These are phyloP conservation scores for Bombus pyrosoma DNA, from an alignment of 1,140 invertebrate species.

Conservation along the genomic window DNA sequence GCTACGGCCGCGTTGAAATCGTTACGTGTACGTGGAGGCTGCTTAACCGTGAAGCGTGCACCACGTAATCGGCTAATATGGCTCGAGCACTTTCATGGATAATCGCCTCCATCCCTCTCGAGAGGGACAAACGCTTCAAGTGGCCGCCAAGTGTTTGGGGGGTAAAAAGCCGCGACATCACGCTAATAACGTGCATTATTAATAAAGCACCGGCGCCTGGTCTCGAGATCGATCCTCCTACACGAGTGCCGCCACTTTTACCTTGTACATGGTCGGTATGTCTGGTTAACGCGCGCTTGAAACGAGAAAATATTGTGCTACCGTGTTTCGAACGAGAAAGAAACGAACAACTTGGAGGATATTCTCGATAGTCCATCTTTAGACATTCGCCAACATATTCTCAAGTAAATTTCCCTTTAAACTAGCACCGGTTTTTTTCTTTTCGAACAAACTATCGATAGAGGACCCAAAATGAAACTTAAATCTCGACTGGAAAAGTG, in stretches of 20 bases:
- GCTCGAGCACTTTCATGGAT: slow-evolving; percentile 44
- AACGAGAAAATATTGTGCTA: slow-evolving; percentile 5
- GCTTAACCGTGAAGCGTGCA: slow-evolving; percentile 31
- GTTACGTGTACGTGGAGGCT: slow-evolving; percentile 12
- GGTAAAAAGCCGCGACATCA: slow-evolving; percentile 24
- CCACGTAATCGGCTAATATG: slow-evolving; percentile 30
- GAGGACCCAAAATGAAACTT: neutral
- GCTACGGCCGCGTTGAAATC: slow-evolving; percentile 7
- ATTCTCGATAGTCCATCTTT: neutral
- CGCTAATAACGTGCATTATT: slow-evolving; percentile 29
- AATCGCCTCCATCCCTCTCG: slow-evolving; percentile 17
- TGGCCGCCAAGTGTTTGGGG: slow-evolving; percentile 33
- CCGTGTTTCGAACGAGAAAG: neutral
- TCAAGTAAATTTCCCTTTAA: neutral
- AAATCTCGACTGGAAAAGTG: too few species aligned
- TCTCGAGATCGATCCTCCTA: slow-evolving; percentile 6
- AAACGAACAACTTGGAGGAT: neutral
- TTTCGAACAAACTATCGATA: neutral
- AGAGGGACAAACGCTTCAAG: slow-evolving; percentile 36
- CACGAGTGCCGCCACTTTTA: slow-evolving; percentile 9
- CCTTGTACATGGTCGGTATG: too few species aligned
- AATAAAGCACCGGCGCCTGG: neutral
- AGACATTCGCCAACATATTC: neutral
- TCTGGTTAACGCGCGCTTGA: neutral
- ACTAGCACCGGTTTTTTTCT: neutral